Percentiles rank a stretch among this genome's conserved stretches.
These are phyloP conservation scores for Ovis aries DNA, from an alignment of 2,113 vertebrate species.

Conservation along the genomic window DNA sequence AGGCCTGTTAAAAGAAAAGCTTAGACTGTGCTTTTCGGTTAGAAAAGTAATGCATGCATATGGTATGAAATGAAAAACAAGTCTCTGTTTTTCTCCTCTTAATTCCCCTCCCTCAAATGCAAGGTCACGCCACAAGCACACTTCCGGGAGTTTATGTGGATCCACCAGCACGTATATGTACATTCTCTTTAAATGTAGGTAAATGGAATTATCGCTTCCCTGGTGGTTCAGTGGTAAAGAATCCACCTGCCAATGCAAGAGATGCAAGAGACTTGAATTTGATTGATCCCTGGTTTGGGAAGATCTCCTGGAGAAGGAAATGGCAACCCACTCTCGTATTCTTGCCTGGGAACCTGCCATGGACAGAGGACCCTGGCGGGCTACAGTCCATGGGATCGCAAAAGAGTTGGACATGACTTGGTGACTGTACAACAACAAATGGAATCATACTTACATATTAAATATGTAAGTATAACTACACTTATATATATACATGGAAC, in stretches of 20 bases:
- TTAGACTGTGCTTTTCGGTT: not conserved
- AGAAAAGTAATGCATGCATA: not conserved
- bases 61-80: not conserved
- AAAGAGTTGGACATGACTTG: not conserved
- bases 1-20: not conserved
- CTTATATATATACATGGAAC: not conserved
- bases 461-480: not conserved
- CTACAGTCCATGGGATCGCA: not conserved
- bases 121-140: not conserved
- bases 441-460: not conserved
- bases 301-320: not conserved
- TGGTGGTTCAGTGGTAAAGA: not conserved
- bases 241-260: not conserved
- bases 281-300: not conserved
- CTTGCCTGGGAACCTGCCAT: not conserved
- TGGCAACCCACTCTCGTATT: not conserved
- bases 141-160: not conserved
- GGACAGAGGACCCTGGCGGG: not conserved
- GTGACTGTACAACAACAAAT: not conserved
- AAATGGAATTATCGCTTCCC: not conserved
- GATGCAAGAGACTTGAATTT: not conserved
- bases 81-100: not conserved
- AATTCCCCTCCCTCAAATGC: not conserved
- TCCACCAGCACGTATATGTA: fast-evolving
- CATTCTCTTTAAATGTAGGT: not conserved